A percentile compares a stretch with the other conserved stretches of the same genome.
phyloP scores from a whole-genome alignment of 2,888 invertebrate species.

The Chymomyza amoena region DNA sequence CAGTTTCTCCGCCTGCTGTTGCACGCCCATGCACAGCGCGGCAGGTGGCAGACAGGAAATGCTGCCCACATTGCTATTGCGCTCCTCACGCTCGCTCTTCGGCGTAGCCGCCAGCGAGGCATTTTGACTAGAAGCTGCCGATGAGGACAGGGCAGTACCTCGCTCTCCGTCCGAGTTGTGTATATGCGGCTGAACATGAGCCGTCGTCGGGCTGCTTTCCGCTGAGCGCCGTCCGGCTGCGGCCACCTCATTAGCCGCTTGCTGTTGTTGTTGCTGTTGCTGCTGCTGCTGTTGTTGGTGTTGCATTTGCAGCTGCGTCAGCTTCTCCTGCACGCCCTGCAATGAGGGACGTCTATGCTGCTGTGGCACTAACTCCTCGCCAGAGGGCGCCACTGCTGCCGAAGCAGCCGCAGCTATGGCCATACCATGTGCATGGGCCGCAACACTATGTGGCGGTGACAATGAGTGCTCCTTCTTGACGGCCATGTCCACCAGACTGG shows the following conservation, averaged over 20 bases:
- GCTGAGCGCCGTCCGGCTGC: conserved; percentile 54
- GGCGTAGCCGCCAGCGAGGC: conserved; percentile 70
- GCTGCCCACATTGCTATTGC: conserved; percentile 65
- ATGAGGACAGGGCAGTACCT: conserved; percentile 52
- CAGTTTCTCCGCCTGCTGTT: conserved; percentile 72
- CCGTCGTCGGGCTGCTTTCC: conserved; percentile 61
- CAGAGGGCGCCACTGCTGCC: conserved; percentile 3
- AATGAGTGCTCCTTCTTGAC: conserved; percentile 77
- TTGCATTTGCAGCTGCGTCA: conserved; percentile 73
- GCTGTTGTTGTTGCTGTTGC: conserved; percentile 32
- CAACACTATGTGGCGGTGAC: conserved; percentile 70
- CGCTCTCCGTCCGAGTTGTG: conserved; percentile 48
- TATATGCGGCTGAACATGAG: conserved; percentile 29
- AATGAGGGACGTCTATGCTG: conserved; percentile 66
- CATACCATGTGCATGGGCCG: conserved; percentile 13
- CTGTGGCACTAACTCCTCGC: conserved; percentile 39
- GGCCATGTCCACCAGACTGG: conserved; percentile 68
- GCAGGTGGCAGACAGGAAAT: conserved; percentile 74
- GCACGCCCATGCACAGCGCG: conserved; percentile 65
- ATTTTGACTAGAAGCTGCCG: conserved; percentile 71
- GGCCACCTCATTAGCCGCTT: conserved; percentile 20
- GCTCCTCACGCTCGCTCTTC: conserved; percentile 59
- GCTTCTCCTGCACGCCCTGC: conserved; percentile 76
- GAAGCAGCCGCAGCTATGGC: conserved; percentile 18
- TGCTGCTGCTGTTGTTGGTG: conserved; percentile 70